phyloP scores from a whole-genome alignment of 2,888 invertebrate species.

The Apamea monoglypha region DNA sequence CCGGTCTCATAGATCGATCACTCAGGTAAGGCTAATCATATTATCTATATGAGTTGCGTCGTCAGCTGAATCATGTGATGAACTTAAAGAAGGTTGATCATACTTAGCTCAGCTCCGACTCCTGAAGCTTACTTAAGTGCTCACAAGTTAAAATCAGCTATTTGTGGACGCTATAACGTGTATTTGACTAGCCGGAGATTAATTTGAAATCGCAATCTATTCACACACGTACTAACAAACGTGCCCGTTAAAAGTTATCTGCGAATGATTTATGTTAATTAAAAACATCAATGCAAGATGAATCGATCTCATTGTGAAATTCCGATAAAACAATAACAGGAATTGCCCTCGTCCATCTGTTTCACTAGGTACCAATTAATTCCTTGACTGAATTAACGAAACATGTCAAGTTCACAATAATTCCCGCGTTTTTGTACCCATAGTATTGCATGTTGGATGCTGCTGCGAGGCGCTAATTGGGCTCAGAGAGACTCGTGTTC shows the following conservation, averaged over 20 bases:
- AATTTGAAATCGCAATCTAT: slow-evolving; percentile 22
- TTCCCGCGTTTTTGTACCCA: slow-evolving; percentile 33
- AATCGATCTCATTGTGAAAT: slow-evolving; percentile 44
- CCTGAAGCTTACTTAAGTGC: slow-evolving; percentile 2
- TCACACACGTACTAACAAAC: slow-evolving; percentile 20
- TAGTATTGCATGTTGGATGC: slow-evolving; percentile 21
- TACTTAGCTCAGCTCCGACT: slow-evolving; percentile 4
- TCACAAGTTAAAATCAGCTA: slow-evolving; percentile 13
- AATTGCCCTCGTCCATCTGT: slow-evolving; percentile 20
- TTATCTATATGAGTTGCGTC: slow-evolving; percentile 67
- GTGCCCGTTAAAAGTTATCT: slow-evolving; percentile 30
- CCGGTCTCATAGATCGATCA: slow-evolving; percentile 70
- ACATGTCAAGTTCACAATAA: slow-evolving; percentile 50
- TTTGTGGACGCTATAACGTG: slow-evolving; percentile 27
- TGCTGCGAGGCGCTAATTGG: slow-evolving; percentile 64
- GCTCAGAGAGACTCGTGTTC: slow-evolving; percentile 58
- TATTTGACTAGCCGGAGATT: slow-evolving; percentile 14
- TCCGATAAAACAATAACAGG: slow-evolving; percentile 27
- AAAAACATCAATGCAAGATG: slow-evolving; percentile 28
- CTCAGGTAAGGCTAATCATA: slow-evolving; percentile 79
- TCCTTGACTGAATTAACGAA: slow-evolving; percentile 35
- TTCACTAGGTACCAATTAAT: slow-evolving; percentile 27
- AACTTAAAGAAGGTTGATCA: slow-evolving; percentile 62
- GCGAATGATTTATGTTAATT: slow-evolving; percentile 39
- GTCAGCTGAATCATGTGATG: slow-evolving; percentile 80